phyloP scores from a whole-genome alignment of 2,888 invertebrate species.

The Dione vanillae region DNA sequence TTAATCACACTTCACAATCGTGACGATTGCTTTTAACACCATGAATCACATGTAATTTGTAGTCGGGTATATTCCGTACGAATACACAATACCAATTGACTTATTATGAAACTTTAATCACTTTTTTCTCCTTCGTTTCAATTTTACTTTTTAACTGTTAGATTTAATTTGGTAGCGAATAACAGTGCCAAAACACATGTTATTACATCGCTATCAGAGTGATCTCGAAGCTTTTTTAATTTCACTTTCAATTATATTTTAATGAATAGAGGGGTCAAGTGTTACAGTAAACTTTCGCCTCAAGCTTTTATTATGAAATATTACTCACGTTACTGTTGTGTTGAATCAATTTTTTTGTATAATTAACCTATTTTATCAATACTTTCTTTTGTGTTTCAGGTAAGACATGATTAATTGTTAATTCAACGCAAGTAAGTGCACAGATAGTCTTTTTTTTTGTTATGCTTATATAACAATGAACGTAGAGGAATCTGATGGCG shows the following conservation, averaged over 20 bases:
- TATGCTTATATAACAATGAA: neutral
- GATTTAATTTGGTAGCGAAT: slow-evolving; percentile 49
- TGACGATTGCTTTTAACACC: slow-evolving; percentile 38
- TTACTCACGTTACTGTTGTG: slow-evolving; percentile 46
- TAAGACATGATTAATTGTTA: slow-evolving; percentile 27
- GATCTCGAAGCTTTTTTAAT: slow-evolving; percentile 72
- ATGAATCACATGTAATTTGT: slow-evolving; percentile 38
- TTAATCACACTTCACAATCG: slow-evolving; percentile 42
- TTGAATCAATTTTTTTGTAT: slow-evolving; percentile 26
- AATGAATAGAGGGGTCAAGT: slow-evolving; percentile 77
- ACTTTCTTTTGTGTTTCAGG: slow-evolving; percentile 37
- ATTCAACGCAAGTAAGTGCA: slow-evolving; percentile 2
- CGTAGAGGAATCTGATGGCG: too few relatives aligned
- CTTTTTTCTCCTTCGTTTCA: slow-evolving; percentile 29
- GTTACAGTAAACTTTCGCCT: slow-evolving; percentile 71
- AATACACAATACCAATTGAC: slow-evolving; percentile 25
- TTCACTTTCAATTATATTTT: slow-evolving; percentile 79
- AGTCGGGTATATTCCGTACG: slow-evolving; percentile 23
- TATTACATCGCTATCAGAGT: slow-evolving; percentile 66
- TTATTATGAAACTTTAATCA: slow-evolving; percentile 41
- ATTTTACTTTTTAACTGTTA: slow-evolving; percentile 36
- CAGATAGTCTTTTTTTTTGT: neutral
- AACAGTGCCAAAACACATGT: slow-evolving; percentile 58
- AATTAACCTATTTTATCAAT: slow-evolving; percentile 23
- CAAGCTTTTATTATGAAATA: slow-evolving; percentile 62